Base-by-base conservation (phyloP, 1,140 invertebrate genomes). In the Mizuhopecten yessoensis region DNA sequence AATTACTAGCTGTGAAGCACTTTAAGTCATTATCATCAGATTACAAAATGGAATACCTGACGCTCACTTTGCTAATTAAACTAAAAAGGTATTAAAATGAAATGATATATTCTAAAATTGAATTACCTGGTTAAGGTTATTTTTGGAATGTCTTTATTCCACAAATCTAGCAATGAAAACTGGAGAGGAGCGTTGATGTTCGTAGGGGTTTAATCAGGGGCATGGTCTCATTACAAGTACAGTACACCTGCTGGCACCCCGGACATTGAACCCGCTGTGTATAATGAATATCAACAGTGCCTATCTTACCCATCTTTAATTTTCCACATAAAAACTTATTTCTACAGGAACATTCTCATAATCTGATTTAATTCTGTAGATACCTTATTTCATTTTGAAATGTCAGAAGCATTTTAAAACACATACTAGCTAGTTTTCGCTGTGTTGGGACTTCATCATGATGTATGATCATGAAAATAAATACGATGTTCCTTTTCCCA, bases 381-480 rank as follows among this genome's bases (percentile, higher is more conserved):
- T 75, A n/a, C 57, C 1, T n/a, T 29, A 75, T 75, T 75, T n/a
- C 57, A 75, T n/a, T 75, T 75, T 75, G 57, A 75, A 75, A 1
- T 75, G 57, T 29, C 57, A 75, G 57, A 75, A 75, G 57, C 9
- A 75, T 75, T 75, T 75, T 23, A 75, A 75, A 75, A 75, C 23
- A 75, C n/a, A 11, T 75, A 11, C 0, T n/a, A n/a, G n/a, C n/a
- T n/a, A n/a, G n/a, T 75, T 75, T 9, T 75, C 5, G 1, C 23
- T 75, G 11, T 75, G 57, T 75, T 23, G 57, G 57, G n/a, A 75
- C 1, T 75, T 29, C 23, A 29, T 75, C 57, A 29, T 45, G 9
- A 13, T 23, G 0, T 75, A 5, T 29, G 29, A 17, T 7, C 36
- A 39, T 5, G 36, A 39, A 39, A 39, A 39, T 39, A 13, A 75